Percentiles rank a stretch among this genome's conserved stretches.
These are phyloP conservation scores for Cliona cf. orientalis DNA, from an alignment of 37 sponge, comb jelly and placozoan genomes.

Conservation along the genomic window DNA sequence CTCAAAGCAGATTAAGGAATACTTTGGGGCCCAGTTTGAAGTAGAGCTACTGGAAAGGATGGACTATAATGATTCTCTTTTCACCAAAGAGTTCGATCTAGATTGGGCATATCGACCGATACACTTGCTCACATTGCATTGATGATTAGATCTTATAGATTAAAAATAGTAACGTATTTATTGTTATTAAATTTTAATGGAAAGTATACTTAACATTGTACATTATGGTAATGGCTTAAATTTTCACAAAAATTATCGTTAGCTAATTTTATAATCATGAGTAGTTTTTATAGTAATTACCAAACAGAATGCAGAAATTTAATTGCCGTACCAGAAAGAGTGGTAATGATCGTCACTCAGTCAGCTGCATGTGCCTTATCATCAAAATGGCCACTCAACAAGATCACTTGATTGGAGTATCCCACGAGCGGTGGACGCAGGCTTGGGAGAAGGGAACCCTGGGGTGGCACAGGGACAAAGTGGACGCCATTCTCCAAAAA, in stretches of 20 bases:
- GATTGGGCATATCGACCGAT: slow-evolving; percentile 16
- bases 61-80: background rate
- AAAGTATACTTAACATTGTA: too few relatives aligned
- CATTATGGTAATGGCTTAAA: too few relatives aligned
- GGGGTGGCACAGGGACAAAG: slow-evolving; percentile 41
- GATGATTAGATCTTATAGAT: too few relatives aligned
- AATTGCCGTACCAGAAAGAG: too few relatives aligned
- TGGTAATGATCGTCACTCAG: background rate
- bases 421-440: too few relatives aligned
- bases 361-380: background rate
- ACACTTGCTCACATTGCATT: slow-evolving; percentile 14
- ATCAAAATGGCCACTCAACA: background rate
- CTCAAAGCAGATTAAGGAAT: background rate
- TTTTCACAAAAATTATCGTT: too few relatives aligned
- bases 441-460: slow-evolving; percentile 17
- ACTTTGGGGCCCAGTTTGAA: slow-evolving; percentile 24
- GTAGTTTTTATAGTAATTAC: too few relatives aligned
- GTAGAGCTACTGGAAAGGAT: slow-evolving; percentile 31
- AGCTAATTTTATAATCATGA: too few relatives aligned
- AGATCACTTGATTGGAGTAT: background rate
- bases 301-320: too few relatives aligned
- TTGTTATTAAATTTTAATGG: too few relatives aligned
- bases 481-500: slow-evolving; percentile 11
- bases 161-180: too few relatives aligned
- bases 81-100: slow-evolving; percentile 17